Percentiles rank a stretch among this genome's conserved stretches.
Evolutionary conservation across 2,113 vertebrate species (phyloP).

Genomic region (Hippocampus barbouri): DNA sequence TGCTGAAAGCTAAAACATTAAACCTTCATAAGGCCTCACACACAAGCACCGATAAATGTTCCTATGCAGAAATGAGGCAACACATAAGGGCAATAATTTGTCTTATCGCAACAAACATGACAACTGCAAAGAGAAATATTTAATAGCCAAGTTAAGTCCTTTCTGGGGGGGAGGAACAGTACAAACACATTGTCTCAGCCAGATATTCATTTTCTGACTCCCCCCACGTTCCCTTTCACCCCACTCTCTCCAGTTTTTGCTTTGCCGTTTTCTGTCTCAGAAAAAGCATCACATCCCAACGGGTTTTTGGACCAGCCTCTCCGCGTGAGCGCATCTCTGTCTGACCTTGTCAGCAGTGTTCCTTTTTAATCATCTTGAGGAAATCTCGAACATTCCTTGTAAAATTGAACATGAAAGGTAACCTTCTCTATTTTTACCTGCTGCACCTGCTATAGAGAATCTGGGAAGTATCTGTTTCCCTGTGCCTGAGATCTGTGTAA

Average conservation of each 20-base stretch:
- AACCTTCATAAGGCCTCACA: conserved; percentile 61
- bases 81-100: conserved; percentile 6
- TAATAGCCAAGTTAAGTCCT: conserved; percentile 27
- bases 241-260: neutral
- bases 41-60: conserved; percentile 32
- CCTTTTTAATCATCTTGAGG: conserved; percentile 67
- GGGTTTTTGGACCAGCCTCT: conserved; percentile 38
- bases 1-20: conserved; percentile 56
- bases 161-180: conserved; percentile 1
- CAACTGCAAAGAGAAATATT: conserved; percentile 36
- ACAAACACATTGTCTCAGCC: conserved; percentile 9
- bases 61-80: conserved; percentile 4
- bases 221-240: neutral
- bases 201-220: conserved; percentile 9
- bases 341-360: conserved; percentile 59
- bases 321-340: conserved; percentile 22
- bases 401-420: conserved; percentile 69
- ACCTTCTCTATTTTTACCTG: conserved; percentile 67
- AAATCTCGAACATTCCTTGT: conserved; percentile 65
- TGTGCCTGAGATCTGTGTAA: conserved; percentile 38
- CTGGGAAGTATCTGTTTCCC: conserved; percentile 57
- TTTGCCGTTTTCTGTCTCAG: conserved; percentile 30
- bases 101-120: conserved; percentile 22
- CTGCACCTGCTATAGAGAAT: conserved; percentile 50
- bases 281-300: conserved; percentile 28